Conservation (phyloP, 2,888 invertebrate species). For the Heliconius erato region DNA sequence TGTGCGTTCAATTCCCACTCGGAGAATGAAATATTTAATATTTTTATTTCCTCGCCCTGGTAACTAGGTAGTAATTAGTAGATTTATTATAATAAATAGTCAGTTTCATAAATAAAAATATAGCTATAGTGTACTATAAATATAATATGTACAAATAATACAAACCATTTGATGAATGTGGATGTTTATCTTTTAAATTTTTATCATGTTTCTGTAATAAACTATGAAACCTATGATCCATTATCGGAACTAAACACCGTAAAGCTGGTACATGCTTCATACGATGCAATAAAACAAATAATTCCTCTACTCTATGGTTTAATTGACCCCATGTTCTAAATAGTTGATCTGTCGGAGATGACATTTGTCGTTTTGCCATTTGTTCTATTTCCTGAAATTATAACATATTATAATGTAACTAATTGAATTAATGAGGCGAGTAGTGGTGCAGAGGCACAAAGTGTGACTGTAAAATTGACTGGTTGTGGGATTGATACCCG, state of each 20-base stretch:
- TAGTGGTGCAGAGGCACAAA: no score
- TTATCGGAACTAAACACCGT: slow-evolving; percentile 88
- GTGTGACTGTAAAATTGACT: no score
- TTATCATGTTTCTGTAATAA: slow-evolving; percentile 66
- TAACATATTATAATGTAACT: not conserved
- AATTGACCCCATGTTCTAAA: slow-evolving; percentile 92
- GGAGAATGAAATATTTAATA: no score
- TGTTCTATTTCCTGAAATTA: slow-evolving; percentile 82
- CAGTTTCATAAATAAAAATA: no score
- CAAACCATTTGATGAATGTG: slow-evolving; percentile 61
- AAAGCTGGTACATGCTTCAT: slow-evolving; percentile 93
- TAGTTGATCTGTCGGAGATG: slow-evolving; percentile 90
- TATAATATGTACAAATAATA: slow-evolving; percentile 13
- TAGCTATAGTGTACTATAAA: no score
- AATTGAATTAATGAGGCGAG: no score
- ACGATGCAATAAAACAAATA: slow-evolving; percentile 90
- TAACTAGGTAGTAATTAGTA: no score
- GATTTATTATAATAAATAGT: no score
- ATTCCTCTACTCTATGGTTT: slow-evolving; percentile 92
- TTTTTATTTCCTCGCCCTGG: no score
- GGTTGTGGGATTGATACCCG: no score
- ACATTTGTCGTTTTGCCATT: slow-evolving; percentile 78
- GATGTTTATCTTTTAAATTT: slow-evolving; percentile 58
- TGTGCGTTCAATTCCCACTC: no score
- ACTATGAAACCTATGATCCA: slow-evolving; percentile 88